Evolutionary conservation across 92 coral and sea anemone genomes (phyloP).

Genomic region (Chrysogorgia sp.): DNA sequence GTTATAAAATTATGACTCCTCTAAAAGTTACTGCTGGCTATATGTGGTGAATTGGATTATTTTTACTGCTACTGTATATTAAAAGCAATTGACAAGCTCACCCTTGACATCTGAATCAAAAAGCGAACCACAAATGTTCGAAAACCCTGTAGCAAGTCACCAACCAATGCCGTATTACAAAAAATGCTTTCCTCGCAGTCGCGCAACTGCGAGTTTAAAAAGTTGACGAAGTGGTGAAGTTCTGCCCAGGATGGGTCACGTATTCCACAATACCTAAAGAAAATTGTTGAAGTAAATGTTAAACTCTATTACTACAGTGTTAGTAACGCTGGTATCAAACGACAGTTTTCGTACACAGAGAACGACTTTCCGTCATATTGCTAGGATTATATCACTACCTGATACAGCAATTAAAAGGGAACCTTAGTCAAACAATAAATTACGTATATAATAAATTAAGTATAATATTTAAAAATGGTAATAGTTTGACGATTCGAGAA

Average conservation of each 20-base stretch:
- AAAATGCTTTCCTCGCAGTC: constrained; percentile 81
- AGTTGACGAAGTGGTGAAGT: constrained; percentile 76
- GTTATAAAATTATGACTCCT: too few species aligned
- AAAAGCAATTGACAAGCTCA: constrained; percentile 34
- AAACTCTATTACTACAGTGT: background rate
- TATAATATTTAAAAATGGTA: too few species aligned
- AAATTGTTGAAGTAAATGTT: background rate
- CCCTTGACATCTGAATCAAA: constrained; percentile 89
- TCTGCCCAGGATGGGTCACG: constrained; percentile 94
- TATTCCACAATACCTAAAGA: constrained; percentile 79
- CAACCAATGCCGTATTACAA: constrained; percentile 71
- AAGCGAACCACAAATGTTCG: constrained; percentile 80
- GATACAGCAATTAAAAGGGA: too few species aligned
- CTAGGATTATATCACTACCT: too few species aligned
- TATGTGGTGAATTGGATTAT: too few species aligned
- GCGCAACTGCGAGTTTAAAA: constrained; percentile 80
- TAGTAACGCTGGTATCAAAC: background rate
- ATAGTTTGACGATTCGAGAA: too few species aligned
- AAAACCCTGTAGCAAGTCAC: constrained; percentile 82
- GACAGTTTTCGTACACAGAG: too few species aligned
- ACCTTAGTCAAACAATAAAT: too few species aligned
- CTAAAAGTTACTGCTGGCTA: too few species aligned
- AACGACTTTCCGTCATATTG: too few species aligned
- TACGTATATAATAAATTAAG: too few species aligned
- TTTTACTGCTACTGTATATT: too few species aligned